These are phyloP conservation scores for Syngnathoides biaculeatus DNA, from an alignment of 2,113 vertebrate genomes.

Conservation along the genomic window DNA sequence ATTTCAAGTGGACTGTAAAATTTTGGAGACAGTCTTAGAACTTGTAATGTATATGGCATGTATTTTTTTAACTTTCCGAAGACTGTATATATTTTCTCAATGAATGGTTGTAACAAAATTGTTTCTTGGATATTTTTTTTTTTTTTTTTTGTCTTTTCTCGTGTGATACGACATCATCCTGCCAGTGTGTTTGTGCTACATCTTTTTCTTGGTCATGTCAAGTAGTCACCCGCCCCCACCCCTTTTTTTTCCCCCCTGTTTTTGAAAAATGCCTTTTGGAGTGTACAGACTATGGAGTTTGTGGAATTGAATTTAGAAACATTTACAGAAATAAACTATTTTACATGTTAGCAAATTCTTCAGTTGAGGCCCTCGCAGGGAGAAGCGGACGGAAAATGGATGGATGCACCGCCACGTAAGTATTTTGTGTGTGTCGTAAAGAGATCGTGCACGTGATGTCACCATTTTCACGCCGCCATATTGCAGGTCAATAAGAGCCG, in stretches of 20 bases:
- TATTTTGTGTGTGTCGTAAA: conserved; percentile 18
- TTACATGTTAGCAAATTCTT: conserved; percentile 80
- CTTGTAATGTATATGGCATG: conserved; percentile 98
- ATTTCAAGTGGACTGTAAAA: conserved; percentile 85
- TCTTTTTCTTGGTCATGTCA: conserved; percentile 89
- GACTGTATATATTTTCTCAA: conserved; percentile 99
- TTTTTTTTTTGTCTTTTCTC: conserved; percentile 82
- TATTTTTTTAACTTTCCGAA: conserved; percentile 98
- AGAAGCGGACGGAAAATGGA: too few relatives aligned
- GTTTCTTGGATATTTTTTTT: conserved; percentile 96
- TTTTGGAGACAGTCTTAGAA: conserved; percentile 85
- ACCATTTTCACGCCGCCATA: too few relatives aligned
- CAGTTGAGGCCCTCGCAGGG: too few relatives aligned
- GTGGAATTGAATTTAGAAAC: conserved; percentile 99
- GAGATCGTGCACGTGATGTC: too few relatives aligned
- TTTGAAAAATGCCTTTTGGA: conserved; percentile 90
- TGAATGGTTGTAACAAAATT: conserved; percentile 99
- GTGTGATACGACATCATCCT: conserved; percentile 92
- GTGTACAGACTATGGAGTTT: conserved; percentile 99
- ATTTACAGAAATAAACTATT: conserved; percentile 99
- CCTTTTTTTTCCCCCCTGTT: conserved; percentile 20
- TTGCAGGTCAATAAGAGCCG: too few relatives aligned
- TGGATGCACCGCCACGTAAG: conserved; percentile 71
- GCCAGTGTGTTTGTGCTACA: conserved; percentile 96
- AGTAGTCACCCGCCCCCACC: conserved; percentile 77